Conservation (phyloP, 2,888 invertebrate genomes). For the Coelopa pilipes region DNA sequence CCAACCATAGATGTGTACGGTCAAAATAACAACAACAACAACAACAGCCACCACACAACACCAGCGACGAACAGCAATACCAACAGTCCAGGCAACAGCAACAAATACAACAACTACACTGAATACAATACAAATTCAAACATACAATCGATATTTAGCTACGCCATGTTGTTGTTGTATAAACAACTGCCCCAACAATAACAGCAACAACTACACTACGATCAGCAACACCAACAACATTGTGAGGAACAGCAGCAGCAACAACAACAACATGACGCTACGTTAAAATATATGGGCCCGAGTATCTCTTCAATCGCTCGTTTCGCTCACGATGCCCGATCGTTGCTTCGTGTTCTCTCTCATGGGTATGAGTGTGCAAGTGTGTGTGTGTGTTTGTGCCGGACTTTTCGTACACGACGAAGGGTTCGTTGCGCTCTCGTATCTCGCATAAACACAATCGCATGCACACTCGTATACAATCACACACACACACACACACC, state of each 20-base stretch:
- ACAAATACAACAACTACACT: too few relatives aligned
- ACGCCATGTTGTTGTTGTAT: conserved; percentile 24
- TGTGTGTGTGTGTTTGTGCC: neutral
- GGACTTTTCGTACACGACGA: conserved; percentile 19
- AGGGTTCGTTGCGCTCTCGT: conserved; percentile 36
- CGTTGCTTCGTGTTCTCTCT: neutral
- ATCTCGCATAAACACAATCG: neutral
- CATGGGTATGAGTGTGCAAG: neutral
- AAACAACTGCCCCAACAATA: too few relatives aligned
- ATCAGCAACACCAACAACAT: conserved; percentile 13
- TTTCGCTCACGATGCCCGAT: conserved; percentile 6
- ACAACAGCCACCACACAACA: too few relatives aligned
- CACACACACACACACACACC: neutral
- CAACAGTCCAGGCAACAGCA: too few relatives aligned
- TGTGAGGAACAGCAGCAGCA: conserved; percentile 15
- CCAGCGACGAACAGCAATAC: too few relatives aligned
- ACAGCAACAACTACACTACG: too few relatives aligned
- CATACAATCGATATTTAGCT: conserved; percentile 40
- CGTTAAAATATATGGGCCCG: conserved; percentile 31
- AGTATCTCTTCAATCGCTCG: conserved; percentile 12
- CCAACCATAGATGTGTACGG: conserved; percentile 21
- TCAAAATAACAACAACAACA: conserved; percentile 32
- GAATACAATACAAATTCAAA: conserved; percentile 36
- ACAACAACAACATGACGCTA: conserved; percentile 26
- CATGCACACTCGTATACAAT: neutral